Percentiles rank a stretch among this genome's conserved stretches.
phyloP scores from a whole-genome alignment of 2,888 invertebrate species.

The Ferrisia virgata region DNA sequence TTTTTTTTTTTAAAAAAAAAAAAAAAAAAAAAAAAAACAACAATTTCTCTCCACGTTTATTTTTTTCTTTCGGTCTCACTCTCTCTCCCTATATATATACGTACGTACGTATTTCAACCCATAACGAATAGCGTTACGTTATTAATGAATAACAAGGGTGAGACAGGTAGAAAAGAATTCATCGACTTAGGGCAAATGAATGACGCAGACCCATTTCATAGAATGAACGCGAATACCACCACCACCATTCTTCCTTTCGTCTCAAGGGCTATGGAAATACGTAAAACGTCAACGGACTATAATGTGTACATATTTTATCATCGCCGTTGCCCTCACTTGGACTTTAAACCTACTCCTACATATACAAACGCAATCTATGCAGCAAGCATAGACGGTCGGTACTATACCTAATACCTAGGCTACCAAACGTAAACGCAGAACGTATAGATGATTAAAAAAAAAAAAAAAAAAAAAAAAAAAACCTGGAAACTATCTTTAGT shows the following conservation, averaged over 20 bases:
- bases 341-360: background rate
- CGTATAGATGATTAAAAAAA: too few relatives aligned
- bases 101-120: background rate
- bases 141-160: constrained; percentile 32
- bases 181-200: constrained; percentile 16
- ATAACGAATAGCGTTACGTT: constrained; percentile 18
- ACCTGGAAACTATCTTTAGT: too few relatives aligned
- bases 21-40: background rate
- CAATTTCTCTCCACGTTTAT: background rate
- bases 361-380: background rate
- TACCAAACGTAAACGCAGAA: too few relatives aligned
- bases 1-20: too few relatives aligned
- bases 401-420: too few relatives aligned
- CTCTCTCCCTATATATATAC: too few relatives aligned
- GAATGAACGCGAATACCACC: constrained; percentile 6
- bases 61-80: background rate
- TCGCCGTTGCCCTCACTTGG: background rate
- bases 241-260: background rate
- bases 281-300: constrained; percentile 12
- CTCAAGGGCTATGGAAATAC: background rate
- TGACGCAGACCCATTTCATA: constrained; percentile 23
- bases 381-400: too few relatives aligned
- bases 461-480: too few relatives aligned
- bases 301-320: constrained; percentile 32
- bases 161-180: constrained; percentile 29